phyloP scores from a whole-genome alignment of 2,113 vertebrate species.

The Siniperca chuatsi region DNA sequence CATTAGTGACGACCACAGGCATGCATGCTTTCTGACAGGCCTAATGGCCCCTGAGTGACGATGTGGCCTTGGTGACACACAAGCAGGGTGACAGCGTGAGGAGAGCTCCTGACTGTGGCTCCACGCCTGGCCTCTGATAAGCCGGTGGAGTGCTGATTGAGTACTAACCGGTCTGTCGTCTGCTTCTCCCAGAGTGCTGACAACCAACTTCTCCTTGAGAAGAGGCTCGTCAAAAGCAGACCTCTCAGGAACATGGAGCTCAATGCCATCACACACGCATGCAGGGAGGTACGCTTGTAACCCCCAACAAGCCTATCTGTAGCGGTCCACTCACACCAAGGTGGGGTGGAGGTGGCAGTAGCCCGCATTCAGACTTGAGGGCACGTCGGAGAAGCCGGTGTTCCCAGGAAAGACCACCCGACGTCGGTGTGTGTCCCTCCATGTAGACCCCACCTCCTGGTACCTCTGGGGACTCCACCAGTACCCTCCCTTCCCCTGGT shows the following conservation, averaged over 20 bases:
- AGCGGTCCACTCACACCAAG: slow-evolving; percentile 58
- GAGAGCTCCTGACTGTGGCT: slow-evolving; percentile 49
- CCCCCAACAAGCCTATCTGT: neutral
- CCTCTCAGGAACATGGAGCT: slow-evolving; percentile 4
- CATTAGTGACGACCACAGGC: too few relatives aligned
- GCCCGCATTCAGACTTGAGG: slow-evolving; percentile 55
- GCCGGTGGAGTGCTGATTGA: slow-evolving; percentile 58
- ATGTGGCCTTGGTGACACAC: slow-evolving; percentile 47
- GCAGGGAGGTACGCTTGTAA: slow-evolving; percentile 3
- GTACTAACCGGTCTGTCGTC: slow-evolving; percentile 46
- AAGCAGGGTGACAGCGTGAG: slow-evolving; percentile 46
- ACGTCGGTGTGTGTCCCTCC: slow-evolving; percentile 47
- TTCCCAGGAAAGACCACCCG: slow-evolving; percentile 72
- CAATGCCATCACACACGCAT: slow-evolving; percentile 26
- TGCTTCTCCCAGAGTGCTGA: slow-evolving; percentile 52
- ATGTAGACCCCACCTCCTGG: slow-evolving; percentile 57
- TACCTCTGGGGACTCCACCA: slow-evolving; percentile 70
- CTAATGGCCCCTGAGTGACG: slow-evolving; percentile 42
- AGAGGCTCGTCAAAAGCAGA: slow-evolving; percentile 45
- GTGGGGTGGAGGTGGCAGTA: slow-evolving; percentile 63
- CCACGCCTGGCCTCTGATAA: slow-evolving; percentile 62
- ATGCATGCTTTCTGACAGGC: slow-evolving; percentile 29
- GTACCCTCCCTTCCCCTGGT: slow-evolving; percentile 64
- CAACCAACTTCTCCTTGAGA: slow-evolving; percentile 47
- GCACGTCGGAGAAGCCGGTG: slow-evolving; percentile 68